Evolutionary conservation across 2,888 invertebrate genomes (phyloP).

Genomic region (Aleiodes leptofemur): DNA sequence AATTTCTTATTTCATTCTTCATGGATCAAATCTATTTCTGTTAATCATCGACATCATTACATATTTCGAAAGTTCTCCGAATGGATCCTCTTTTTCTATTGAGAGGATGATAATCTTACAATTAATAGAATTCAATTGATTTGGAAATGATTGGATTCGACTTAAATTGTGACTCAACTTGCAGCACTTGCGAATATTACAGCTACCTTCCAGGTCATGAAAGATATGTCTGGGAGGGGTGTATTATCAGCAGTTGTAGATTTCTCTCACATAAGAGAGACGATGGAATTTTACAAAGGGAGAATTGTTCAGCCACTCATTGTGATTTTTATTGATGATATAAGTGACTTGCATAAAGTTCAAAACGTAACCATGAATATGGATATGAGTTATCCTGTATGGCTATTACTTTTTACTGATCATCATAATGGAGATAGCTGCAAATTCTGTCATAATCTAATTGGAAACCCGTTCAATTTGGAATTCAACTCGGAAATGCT

Average conservation of each 20-base stretch:
- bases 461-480: conserved; percentile 59
- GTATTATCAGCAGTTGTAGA: conserved; percentile 1
- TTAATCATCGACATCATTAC: too few relatives aligned
- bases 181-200: conserved; percentile 14
- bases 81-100: too few relatives aligned
- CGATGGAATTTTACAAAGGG: not conserved
- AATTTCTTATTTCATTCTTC: too few relatives aligned
- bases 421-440: conserved; percentile 41
- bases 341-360: conserved; percentile 55
- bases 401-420: conserved; percentile 63
- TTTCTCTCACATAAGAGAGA: conserved; percentile 3
- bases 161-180: not conserved
- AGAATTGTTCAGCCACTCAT: conserved; percentile 56
- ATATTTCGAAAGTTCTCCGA: too few relatives aligned
- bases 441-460: conserved; percentile 53
- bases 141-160: too few relatives aligned
- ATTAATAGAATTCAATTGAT: too few relatives aligned
- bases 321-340: conserved; percentile 55
- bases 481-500: conserved; percentile 64
- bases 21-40: too few relatives aligned
- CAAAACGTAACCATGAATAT: conserved; percentile 43
- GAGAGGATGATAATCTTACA: too few relatives aligned
- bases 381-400: conserved; percentile 57
- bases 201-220: not conserved
- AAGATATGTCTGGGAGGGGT: not conserved